Base-by-base conservation (phyloP, 2,113 vertebrate genomes). In the Ictalurus furcatus region DNA sequence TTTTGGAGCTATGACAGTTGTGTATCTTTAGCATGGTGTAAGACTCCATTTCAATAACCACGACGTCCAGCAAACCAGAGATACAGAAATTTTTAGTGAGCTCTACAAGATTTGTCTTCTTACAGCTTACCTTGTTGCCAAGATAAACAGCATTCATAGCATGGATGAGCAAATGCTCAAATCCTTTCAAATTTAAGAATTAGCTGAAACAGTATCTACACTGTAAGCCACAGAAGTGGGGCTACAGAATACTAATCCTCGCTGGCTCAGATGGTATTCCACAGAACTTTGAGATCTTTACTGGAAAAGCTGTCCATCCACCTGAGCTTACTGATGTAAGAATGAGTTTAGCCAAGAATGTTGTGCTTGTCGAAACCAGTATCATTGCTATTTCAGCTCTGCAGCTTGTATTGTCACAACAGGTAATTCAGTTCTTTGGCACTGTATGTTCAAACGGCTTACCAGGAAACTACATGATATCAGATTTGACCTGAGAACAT, bases 71-170 rank as follows among this genome's bases (percentile, higher is more conserved):
- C 78, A 52, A 80, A 80, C 48, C 14, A n/a, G 14, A n/a, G 11
- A 40, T 19, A 34, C 67, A 71, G 30, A 34, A 73, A 14, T 30
- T n/a, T 54, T 80, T 13, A 30, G 1, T 78, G 73, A 73, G 69
- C 48, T 89, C 58, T 54, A 88, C 59, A 91, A 86, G 28, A 89
- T 91, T 65, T 6, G n/a, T 67, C 81, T 78, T 84, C 88, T 76
- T 37, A 58, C 65, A 30, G 56, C 30, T 74, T n/a, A 85, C 84
- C 84, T 88, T 23, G 44, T 40, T 74, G 85, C 74, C 30, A 90
- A 89, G 28, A 89, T 89, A 37, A 61, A 65, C 48, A 52, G 44
- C 21, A 21, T 90, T 92, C 61, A 78, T 79, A 91, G 61, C 89
- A 82, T 87, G 6, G 76, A 87, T 56, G 6, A 88, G 71, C 84